Conservation (phyloP, 2,113 vertebrate species). For the Peromyscus polionotus region DNA sequence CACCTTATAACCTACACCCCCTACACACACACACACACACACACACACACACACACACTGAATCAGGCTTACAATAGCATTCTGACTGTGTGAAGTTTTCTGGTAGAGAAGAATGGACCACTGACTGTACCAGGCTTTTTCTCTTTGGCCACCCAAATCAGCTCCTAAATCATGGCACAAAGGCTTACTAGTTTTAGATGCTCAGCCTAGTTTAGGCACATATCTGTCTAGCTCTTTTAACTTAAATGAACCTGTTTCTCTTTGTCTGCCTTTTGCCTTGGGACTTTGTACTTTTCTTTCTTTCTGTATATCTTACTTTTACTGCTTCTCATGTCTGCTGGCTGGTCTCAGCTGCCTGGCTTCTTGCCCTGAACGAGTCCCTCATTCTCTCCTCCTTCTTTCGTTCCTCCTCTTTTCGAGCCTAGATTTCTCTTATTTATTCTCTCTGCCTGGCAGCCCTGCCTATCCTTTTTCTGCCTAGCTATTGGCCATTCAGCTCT, state of each 20-base stretch:
- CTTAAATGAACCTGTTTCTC: neutral
- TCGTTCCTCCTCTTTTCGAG: neutral
- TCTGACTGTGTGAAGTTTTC: neutral
- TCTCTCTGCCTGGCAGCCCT: neutral
- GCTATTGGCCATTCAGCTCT: neutral
- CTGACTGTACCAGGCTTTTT: neutral
- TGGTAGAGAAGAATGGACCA: neutral
- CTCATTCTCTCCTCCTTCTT: neutral
- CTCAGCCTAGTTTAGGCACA: neutral
- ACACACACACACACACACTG: neutral
- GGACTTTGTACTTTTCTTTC: neutral
- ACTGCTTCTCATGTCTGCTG: neutral
- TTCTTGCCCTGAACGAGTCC: neutral
- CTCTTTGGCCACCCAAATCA: neutral
- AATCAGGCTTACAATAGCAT: neutral
- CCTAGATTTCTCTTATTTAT: neutral
- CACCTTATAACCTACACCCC: too few relatives aligned
- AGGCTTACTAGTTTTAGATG: neutral
- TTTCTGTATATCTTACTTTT: neutral
- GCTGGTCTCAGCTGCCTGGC: neutral
- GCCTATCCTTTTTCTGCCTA: neutral
- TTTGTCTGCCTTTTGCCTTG: neutral
- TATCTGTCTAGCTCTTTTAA: neutral
- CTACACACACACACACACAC: neutral
- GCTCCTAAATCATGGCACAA: neutral